Base-by-base conservation (phyloP, 2,888 invertebrate species). In the Eretmocerus hayati region DNA sequence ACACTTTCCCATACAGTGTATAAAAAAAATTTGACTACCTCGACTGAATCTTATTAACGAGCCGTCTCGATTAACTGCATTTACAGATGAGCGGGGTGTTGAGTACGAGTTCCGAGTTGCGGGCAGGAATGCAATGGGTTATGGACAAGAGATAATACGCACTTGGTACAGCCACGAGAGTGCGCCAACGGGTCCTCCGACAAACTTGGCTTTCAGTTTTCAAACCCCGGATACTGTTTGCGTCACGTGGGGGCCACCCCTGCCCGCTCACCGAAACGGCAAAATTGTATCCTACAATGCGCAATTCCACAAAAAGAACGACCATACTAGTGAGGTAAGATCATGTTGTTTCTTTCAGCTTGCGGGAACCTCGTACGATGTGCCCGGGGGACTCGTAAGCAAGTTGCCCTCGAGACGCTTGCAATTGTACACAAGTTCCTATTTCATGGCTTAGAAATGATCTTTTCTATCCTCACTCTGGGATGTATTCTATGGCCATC, bases 91-190 rank as follows among this genome's bases (percentile, higher is more conserved):
- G 72, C 81, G 90, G 56, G 96, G 96, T 1, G 90, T 93, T 0
- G 87, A 89, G 60, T 99, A 99, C 73, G 96, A 97, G 73, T 95
- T 97, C 70, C 80, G 94, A 55, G 84, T 99, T n/a, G 87, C 94
- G 11, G 99, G 95, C 5, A 87, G 86, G 70, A 99, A 99, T 73
- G 84, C 87, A 58, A 90, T 96, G 45, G 97, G 96, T 46, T 86
- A 86, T 62, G 96, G 97, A 6, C 93, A 95, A 71, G 94, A 97
- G 69, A 87, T 89, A 1, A 87, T 95, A 2, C 88, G 88, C 66
- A 87, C 86, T 62, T 85, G 92, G 75, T 81, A 85, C 46, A 97
- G 96, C 0, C 96, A 96, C 0, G 96, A 96, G 75, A 96, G 95
- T 53, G 83, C 85, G 3, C 92, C 95, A 1, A 84, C 87, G 18